Percentiles rank a stretch among this genome's conserved stretches.
These are phyloP conservation scores for Tokudaia tokunoshimensis DNA, from an alignment of 2,797 vertebrate species.

Conservation along the genomic window DNA sequence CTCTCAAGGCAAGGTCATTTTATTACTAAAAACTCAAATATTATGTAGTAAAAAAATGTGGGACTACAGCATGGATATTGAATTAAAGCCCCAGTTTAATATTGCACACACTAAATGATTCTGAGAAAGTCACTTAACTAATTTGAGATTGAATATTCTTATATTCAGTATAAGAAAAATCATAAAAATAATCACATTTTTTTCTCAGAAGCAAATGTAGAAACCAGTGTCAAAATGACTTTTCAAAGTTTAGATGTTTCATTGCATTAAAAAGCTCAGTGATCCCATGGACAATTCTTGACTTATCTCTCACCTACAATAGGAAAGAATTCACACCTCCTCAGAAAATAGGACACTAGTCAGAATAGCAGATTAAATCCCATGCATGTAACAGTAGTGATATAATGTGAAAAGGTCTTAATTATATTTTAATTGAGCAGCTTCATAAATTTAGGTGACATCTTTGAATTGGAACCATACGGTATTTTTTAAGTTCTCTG, in stretches of 20 bases:
- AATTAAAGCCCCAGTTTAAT: background rate
- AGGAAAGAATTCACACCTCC: background rate
- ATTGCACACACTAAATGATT: background rate
- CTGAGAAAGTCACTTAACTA: background rate
- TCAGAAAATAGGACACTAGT: background rate
- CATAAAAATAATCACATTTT: background rate
- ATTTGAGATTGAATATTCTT: slow-evolving; percentile 3
- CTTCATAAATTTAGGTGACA: background rate
- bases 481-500: slow-evolving; percentile 35
- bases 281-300: background rate
- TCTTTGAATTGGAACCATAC: background rate
- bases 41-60: background rate
- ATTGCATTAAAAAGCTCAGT: background rate
- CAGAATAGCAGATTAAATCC: background rate
- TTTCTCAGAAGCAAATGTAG: background rate
- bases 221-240: background rate
- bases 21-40: background rate
- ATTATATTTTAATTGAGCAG: background rate
- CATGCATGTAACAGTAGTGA: background rate
- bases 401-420: background rate
- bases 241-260: background rate
- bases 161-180: background rate
- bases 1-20: background rate
- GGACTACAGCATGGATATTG: background rate
- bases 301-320: background rate